These are phyloP conservation scores for Hyaena hyaena DNA, from an alignment of 2,113 vertebrate genomes.

Conservation along the genomic window DNA sequence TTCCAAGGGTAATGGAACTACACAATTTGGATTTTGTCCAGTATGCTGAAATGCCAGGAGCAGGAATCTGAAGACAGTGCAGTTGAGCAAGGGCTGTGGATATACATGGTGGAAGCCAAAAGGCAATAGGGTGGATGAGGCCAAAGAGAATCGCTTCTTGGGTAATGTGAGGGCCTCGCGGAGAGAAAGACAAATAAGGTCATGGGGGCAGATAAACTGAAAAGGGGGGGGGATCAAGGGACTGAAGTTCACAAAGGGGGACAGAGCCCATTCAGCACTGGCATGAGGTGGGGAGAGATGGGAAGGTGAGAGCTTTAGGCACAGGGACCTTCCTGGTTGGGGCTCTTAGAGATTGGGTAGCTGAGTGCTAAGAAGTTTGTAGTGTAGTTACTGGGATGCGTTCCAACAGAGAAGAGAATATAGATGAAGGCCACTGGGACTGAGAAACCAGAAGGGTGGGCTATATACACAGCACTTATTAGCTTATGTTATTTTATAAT, in stretches of 20 bases:
- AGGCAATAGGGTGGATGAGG: background rate
- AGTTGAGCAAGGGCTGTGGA: background rate
- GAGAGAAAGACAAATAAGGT: background rate
- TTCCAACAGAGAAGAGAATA: background rate
- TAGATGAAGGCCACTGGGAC: background rate
- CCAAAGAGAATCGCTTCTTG: background rate
- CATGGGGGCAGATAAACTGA: background rate
- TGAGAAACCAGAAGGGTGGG: background rate
- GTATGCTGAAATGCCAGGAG: background rate
- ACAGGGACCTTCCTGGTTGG: background rate
- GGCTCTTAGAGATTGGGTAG: background rate
- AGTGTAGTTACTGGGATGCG: background rate
- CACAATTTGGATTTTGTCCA: background rate
- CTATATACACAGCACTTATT: background rate
- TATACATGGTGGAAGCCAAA: background rate
- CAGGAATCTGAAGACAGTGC: background rate
- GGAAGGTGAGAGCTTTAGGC: background rate
- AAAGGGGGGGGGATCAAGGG: background rate
- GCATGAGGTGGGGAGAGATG: too few species aligned
- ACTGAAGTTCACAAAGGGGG: background rate
- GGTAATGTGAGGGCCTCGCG: background rate
- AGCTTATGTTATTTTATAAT: background rate
- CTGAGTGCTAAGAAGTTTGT: background rate
- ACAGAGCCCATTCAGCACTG: background rate
- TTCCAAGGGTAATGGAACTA: background rate